These are phyloP conservation scores for Brachionus angularis DNA, from an alignment of 1,140 invertebrate genomes.

Conservation along the genomic window DNA sequence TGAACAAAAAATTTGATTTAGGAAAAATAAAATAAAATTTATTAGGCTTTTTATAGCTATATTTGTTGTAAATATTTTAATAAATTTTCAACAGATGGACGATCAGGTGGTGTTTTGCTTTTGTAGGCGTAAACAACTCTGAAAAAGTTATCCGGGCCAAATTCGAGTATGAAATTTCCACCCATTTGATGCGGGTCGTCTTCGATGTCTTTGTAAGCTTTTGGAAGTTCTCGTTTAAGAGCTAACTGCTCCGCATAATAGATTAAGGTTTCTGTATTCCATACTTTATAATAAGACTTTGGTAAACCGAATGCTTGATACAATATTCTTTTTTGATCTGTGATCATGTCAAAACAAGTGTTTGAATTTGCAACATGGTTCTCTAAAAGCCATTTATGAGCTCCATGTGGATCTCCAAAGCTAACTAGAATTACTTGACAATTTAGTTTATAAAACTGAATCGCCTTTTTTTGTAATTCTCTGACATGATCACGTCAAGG, in stretches of 20 bases:
- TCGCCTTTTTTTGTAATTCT: constrained; percentile 1
- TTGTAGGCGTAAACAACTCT: constrained; percentile 20
- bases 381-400: constrained; percentile 19
- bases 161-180: constrained; percentile 27
- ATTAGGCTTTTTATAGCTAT: too few relatives aligned
- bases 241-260: constrained; percentile 35
- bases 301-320: constrained; percentile 23
- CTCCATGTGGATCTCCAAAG: constrained; percentile 36
- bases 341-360: constrained; percentile 12
- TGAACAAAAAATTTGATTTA: background rate
- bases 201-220: constrained; percentile 27
- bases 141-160: background rate
- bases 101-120: constrained; percentile 32
- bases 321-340: constrained; percentile 7
- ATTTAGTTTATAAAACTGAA: background rate
- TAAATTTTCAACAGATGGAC: background rate
- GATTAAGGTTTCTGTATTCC: constrained; percentile 29
- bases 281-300: constrained; percentile 20
- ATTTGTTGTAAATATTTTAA: constrained; percentile 10
- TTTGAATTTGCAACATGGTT: background rate
- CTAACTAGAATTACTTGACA: constrained; percentile 38
- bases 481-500: constrained; percentile 43
- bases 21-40: background rate
- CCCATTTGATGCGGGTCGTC: constrained; percentile 44
- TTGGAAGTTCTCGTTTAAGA: background rate